Conservation (phyloP, 2,113 vertebrate species). For the Petrocephalus zakoni region DNA sequence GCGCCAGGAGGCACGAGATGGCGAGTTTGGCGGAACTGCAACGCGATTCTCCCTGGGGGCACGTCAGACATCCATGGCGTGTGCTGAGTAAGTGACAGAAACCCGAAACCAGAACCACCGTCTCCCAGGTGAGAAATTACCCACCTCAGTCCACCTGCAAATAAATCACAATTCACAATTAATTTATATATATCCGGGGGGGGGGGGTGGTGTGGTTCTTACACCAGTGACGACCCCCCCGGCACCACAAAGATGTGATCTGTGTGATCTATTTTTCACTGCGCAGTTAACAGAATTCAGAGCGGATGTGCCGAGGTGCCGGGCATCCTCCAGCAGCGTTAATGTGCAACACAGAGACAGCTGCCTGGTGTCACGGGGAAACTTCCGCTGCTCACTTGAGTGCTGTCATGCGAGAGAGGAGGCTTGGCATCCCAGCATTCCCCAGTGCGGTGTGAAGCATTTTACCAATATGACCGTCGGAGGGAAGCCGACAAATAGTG, state of each 20-base stretch:
- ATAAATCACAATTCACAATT: neutral
- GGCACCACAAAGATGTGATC: neutral
- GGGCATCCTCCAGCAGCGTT: neutral
- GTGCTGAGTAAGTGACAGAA: conserved; percentile 7
- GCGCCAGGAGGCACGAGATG: neutral
- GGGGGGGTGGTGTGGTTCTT: neutral
- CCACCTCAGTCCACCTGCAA: neutral
- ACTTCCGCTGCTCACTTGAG: neutral
- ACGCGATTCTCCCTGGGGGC: neutral
- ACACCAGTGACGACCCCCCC: neutral
- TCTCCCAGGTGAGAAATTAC: conserved; percentile 3
- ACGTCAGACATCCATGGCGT: neutral
- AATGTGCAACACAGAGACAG: neutral
- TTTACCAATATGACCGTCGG: conserved; percentile 36
- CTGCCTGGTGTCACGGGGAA: neutral
- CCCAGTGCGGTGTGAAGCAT: neutral
- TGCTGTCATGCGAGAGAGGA: neutral
- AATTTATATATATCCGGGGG: neutral
- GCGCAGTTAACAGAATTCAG: neutral
- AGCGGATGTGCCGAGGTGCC: neutral
- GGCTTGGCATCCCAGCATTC: neutral
- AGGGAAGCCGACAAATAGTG: conserved; percentile 24
- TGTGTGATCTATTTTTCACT: neutral
- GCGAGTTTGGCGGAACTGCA: neutral
- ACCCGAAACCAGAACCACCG: neutral